Evolutionary conservation across 2,113 vertebrate genomes (phyloP).

Genomic region (Nansenia antarctica): DNA sequence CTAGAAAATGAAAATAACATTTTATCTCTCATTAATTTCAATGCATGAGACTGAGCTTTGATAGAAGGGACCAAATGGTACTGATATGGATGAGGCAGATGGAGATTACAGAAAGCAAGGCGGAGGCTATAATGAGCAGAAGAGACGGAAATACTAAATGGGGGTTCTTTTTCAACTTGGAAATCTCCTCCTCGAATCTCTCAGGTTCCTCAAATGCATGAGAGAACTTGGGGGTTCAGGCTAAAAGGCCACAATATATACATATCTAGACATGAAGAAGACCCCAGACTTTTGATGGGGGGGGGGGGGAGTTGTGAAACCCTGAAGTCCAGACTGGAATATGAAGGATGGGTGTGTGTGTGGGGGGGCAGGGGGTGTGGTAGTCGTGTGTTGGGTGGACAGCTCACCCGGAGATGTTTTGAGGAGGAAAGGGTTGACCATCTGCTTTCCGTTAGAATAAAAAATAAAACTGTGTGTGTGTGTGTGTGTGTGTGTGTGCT

Average conservation of each 20-base stretch:
- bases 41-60: slow-evolving; percentile 22
- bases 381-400: slow-evolving; percentile 43
- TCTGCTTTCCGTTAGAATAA: slow-evolving; percentile 59
- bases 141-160: slow-evolving; percentile 27
- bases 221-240: slow-evolving; percentile 34
- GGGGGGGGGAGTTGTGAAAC: slow-evolving; percentile 45
- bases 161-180: slow-evolving; percentile 13
- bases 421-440: slow-evolving; percentile 43
- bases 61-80: slow-evolving; percentile 39
- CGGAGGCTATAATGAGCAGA: slow-evolving; percentile 22
- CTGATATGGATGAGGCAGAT: slow-evolving; percentile 38
- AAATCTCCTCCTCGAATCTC: slow-evolving; percentile 46
- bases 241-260: slow-evolving; percentile 57
- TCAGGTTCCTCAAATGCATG: slow-evolving; percentile 49
- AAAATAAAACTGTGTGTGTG: slow-evolving; percentile 29
- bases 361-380: slow-evolving; percentile 18
- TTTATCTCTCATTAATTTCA: slow-evolving; percentile 48
- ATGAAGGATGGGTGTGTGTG: too few relatives aligned
- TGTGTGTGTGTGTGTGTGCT: not conserved
- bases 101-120: slow-evolving; percentile 22
- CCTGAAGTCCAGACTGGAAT: slow-evolving; percentile 25
- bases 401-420: slow-evolving; percentile 43
- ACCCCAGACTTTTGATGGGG: slow-evolving; percentile 42
- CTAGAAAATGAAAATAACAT: slow-evolving; percentile 20
- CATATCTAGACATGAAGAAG: slow-evolving; percentile 38